A percentile compares a stretch with the other conserved stretches of the same genome.
These are phyloP conservation scores for Lochmaea capreae DNA, from an alignment of 2,888 invertebrate species.

Conservation along the genomic window DNA sequence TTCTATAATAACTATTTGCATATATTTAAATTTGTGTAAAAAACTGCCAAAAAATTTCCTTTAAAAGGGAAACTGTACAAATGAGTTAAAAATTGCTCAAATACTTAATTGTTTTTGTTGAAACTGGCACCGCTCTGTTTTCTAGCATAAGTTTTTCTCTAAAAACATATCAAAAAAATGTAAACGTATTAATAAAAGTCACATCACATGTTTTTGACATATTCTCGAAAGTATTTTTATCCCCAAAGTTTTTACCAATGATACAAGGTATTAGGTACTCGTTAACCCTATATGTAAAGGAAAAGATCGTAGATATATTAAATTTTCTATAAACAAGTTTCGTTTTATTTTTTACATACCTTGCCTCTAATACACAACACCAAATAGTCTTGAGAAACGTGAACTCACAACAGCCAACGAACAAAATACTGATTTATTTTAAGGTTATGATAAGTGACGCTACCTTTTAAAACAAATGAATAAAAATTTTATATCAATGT, in stretches of 20 bases:
- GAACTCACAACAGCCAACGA: too few species aligned
- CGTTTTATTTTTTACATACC: neutral
- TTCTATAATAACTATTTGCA: too few species aligned
- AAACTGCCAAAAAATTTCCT: too few species aligned
- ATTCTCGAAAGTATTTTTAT: slow-evolving; percentile 22
- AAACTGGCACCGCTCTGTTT: slow-evolving; percentile 30
- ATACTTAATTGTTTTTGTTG: neutral
- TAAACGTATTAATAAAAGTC: slow-evolving; percentile 12
- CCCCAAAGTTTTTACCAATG: slow-evolving; percentile 22
- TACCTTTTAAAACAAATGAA: too few species aligned
- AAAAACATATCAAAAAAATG: slow-evolving; percentile 28
- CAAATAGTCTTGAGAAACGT: too few species aligned
- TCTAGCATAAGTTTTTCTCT: slow-evolving; percentile 23
- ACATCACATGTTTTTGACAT: slow-evolving; percentile 23
- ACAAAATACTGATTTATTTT: too few species aligned
- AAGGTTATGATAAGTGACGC: too few species aligned
- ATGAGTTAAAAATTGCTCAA: neutral
- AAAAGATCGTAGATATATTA: slow-evolving; percentile 28
- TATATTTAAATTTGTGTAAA: too few species aligned
- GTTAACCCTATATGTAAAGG: slow-evolving; percentile 27
- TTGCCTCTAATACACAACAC: too few species aligned
- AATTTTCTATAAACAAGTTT: slow-evolving; percentile 17
- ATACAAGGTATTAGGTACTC: slow-evolving; percentile 28
- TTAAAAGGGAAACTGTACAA: neutral
- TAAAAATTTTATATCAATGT: too few species aligned